Base-by-base conservation (phyloP, 1,140 invertebrate species). In the Drosophila ogumai region DNA sequence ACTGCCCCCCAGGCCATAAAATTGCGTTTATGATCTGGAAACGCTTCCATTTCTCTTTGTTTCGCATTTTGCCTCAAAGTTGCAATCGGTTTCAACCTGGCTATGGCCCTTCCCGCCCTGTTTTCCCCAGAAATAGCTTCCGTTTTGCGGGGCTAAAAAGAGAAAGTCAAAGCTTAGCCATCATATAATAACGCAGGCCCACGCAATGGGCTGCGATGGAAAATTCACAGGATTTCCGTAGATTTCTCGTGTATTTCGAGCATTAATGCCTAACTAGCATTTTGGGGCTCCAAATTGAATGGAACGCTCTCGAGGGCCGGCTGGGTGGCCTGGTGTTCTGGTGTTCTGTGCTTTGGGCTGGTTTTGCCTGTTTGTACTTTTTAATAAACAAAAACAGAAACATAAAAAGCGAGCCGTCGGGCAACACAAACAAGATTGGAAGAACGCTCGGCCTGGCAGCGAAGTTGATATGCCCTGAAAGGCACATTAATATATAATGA, bases 151-250 rank as follows among this genome's bases (percentile, higher is more conserved):
- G 38, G 60, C 65, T 43, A 82, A 17, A 50, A 56, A 60, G 54
- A 59, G 54, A 55, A 36, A 67, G 43, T 38, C 22, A 17, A 75
- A 75, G 73, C 50, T 47, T 50, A 68, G 65, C 65, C 59, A 64
- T 72, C 64, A 73, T 80, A 64, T 80, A 60, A 61, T 76, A 85
- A 85, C 47, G 75, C 57, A 60, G 56, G 55, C 58, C 66, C 72
- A 73, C 64, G 81, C 78, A 81, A 73, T 40, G 67, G 54, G 52
- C 44, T 22, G 66, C 60, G 22, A 41, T 17, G 36, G 75, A 85
- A 84, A 84, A 65, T 73, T 75, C 66, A 68, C 81, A 81, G 81
- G 77, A 85, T 85, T 85, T 84, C 81, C 81, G 81, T 84, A 84
- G 50, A 82, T 76, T 84, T 84, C 40, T 80, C 81, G 81, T 84